Base-by-base conservation (phyloP, 2,888 invertebrate species). In the Thereva nobilitata region DNA sequence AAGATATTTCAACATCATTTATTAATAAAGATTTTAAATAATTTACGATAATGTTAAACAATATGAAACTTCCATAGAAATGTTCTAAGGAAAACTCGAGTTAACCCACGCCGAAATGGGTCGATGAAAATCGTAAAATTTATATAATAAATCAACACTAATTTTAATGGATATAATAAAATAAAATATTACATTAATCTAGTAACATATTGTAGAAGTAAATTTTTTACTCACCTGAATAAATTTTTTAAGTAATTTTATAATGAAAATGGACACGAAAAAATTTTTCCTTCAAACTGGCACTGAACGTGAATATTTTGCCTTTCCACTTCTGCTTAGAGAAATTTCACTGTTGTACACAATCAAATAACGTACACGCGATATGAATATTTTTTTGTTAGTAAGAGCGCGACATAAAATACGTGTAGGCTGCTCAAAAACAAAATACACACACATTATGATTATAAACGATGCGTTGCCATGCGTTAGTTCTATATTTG, bases 191-290 rank as follows among this genome's bases (percentile, higher is more conserved):
- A 68, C 64, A 76, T 61, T 59, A 37, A 67, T 74, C 41, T 64
- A 57, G 57, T 70, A 71, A 78, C 72, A 71, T 71, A 72, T 75
- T 71, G 66, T 76, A 75, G 76, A 78, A 75, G 57, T 71, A 66
- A 72, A 75, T 73, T 75, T 74, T 72, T 72, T 70, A 76, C 76
- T 77, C 71, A 76, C 76, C 76, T 74, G 74, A 77, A 74, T n/a
- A 66, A 76, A 74, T 74, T 74, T 72, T 70, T 71, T 69, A 70
- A 70, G 73, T 72, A 74, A 75, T 75, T 74, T 73, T 70, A 71
- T 61, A 55, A 71, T 68, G 72, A 76, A 76, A 75, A 75, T 77
- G 71, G 72, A 67, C 67, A 71, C 72, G 65, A 69, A 68, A 70
- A 67, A 68, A 68, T 70, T 69, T 69, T 72, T 72, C 52, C 44